These are phyloP conservation scores for Azemiops feae DNA, from an alignment of 2,113 vertebrate genomes.

Conservation along the genomic window DNA sequence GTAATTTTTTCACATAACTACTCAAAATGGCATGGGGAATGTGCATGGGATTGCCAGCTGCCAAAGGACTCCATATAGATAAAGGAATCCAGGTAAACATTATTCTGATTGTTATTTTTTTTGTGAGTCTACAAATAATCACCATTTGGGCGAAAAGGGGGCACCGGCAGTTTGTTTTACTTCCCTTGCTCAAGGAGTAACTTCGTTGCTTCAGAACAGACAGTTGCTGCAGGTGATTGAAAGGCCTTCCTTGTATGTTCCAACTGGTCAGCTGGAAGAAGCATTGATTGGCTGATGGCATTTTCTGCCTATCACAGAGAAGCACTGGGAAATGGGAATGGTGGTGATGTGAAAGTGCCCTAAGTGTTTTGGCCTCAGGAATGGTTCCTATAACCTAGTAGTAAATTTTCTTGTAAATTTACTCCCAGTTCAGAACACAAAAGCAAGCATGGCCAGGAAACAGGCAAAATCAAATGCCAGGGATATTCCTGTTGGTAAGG, in stretches of 20 bases:
- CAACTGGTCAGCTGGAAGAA: background rate
- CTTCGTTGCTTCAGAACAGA: background rate
- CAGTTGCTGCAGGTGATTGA: background rate
- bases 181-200: background rate
- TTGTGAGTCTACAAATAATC: background rate
- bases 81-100: background rate
- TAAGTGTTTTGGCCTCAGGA: background rate
- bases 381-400: background rate
- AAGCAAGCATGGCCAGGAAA: background rate
- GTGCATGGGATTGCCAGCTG: background rate
- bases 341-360: background rate
- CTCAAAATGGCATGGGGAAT: background rate
- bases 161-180: background rate
- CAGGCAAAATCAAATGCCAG: background rate
- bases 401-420: background rate
- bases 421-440: background rate
- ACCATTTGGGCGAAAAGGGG: background rate
- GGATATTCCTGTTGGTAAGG: background rate
- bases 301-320: background rate
- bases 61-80: background rate
- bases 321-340: background rate
- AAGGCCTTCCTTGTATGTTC: background rate
- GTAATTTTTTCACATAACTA: background rate
- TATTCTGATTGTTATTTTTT: background rate
- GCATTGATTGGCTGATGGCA: background rate